Evolutionary conservation across 2,888 invertebrate species (phyloP).

Genomic region (Synergus gifuensis): DNA sequence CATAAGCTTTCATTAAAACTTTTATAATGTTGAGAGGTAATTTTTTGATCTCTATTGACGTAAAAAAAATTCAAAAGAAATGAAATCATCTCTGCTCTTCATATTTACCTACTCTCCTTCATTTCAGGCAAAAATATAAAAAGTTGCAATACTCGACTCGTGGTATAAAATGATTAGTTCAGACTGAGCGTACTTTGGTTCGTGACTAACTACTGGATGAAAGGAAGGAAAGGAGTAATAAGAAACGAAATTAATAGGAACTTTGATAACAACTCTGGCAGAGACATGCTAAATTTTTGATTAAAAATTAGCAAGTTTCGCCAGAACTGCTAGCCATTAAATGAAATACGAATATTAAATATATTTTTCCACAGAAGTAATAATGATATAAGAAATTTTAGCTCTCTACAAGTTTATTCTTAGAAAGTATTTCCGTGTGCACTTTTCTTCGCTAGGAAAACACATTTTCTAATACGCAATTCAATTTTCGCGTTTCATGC

Average conservation of each 20-base stretch:
- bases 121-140: neutral
- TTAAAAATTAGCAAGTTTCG: neutral
- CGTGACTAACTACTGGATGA: slow-evolving; percentile 12
- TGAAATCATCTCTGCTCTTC: neutral
- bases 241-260: slow-evolving; percentile 56
- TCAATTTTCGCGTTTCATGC: neutral
- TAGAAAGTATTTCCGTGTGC: neutral
- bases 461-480: neutral
- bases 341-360: neutral
- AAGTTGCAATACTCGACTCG: slow-evolving; percentile 8
- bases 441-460: neutral
- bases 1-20: slow-evolving; percentile 4
- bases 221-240: slow-evolving; percentile 12
- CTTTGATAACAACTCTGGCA: slow-evolving; percentile 64
- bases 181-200: neutral
- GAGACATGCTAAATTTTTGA: slow-evolving; percentile 47
- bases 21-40: neutral
- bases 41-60: neutral
- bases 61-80: neutral
- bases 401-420: neutral
- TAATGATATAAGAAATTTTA: no score
- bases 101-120: neutral
- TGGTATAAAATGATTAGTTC: slow-evolving; percentile 1
- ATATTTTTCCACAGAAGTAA: no score
- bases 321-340: neutral